Conservation (phyloP, 2,797 vertebrate genomes). For the Propithecus perrieri region DNA sequence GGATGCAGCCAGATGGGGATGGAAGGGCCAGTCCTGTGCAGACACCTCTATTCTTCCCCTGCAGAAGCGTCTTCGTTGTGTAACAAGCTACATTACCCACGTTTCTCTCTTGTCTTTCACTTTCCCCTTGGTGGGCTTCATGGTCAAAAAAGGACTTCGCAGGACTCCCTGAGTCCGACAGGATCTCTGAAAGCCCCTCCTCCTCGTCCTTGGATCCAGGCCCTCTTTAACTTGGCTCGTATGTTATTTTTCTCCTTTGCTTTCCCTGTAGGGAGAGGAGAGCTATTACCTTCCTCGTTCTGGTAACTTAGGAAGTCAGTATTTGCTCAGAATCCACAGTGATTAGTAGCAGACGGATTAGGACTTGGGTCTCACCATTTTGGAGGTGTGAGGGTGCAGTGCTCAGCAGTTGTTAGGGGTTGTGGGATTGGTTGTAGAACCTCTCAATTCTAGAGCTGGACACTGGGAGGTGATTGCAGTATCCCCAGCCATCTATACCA, state of each 20-base stretch:
- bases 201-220: not conserved
- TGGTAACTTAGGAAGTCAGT: not conserved
- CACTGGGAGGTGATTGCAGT: not conserved
- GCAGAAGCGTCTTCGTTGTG: not conserved
- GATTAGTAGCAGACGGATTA: not conserved
- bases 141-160: not conserved
- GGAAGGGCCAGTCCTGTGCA: too few relatives aligned
- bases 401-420: not conserved
- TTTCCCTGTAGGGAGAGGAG: not conserved
- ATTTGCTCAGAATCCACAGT: not conserved
- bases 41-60: too few relatives aligned
- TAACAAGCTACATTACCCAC: not conserved
- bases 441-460: not conserved
- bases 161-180: rapidly evolving
- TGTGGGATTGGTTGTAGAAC: rapidly evolving
- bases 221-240: not conserved
- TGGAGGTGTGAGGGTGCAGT: rapidly evolving
- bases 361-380: not conserved
- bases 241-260: not conserved
- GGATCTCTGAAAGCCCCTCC: not conserved
- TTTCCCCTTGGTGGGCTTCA: not conserved
- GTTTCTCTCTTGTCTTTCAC: not conserved
- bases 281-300: not conserved
- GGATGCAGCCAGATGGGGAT: rapidly evolving
- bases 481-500: not conserved